These are phyloP conservation scores for Pelosia muscerda DNA, from an alignment of 2,888 invertebrate genomes.

Conservation along the genomic window DNA sequence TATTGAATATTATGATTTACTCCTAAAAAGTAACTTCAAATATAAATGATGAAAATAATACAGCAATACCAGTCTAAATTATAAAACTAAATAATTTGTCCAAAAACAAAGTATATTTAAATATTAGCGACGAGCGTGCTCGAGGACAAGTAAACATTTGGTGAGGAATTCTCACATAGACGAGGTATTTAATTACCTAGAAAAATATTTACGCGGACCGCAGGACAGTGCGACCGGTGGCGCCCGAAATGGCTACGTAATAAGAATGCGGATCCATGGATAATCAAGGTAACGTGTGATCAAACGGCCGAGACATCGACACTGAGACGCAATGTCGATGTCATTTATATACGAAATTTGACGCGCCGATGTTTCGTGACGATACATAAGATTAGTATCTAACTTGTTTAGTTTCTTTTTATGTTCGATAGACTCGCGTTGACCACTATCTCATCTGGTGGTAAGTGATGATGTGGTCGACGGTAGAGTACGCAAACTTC, in stretches of 20 bases:
- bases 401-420: constrained; percentile 8
- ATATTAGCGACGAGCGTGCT: constrained; percentile 34
- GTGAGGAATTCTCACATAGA: constrained; percentile 65
- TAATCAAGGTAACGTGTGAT: constrained; percentile 81
- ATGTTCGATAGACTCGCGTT: too few relatives aligned
- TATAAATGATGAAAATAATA: background rate
- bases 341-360: constrained; percentile 53
- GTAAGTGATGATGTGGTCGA: too few relatives aligned
- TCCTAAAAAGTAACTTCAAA: background rate
- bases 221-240: constrained; percentile 68
- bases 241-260: constrained; percentile 75
- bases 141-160: constrained; percentile 61
- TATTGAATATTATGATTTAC: constrained; percentile 1
- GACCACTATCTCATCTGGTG: too few relatives aligned
- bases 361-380: constrained; percentile 33
- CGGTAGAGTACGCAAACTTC: too few relatives aligned
- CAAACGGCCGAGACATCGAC: constrained; percentile 63
- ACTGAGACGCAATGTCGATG: constrained; percentile 55
- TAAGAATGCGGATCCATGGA: constrained; percentile 85
- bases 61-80: constrained; percentile 19
- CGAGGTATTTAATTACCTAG: constrained; percentile 78
- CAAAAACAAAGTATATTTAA: constrained; percentile 32
- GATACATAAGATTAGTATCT: constrained; percentile 10
- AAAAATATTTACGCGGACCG: constrained; percentile 79
- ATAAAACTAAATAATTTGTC: constrained; percentile 30